These are phyloP conservation scores for Mola mola DNA, from an alignment of 2,113 vertebrate species.

Conservation along the genomic window DNA sequence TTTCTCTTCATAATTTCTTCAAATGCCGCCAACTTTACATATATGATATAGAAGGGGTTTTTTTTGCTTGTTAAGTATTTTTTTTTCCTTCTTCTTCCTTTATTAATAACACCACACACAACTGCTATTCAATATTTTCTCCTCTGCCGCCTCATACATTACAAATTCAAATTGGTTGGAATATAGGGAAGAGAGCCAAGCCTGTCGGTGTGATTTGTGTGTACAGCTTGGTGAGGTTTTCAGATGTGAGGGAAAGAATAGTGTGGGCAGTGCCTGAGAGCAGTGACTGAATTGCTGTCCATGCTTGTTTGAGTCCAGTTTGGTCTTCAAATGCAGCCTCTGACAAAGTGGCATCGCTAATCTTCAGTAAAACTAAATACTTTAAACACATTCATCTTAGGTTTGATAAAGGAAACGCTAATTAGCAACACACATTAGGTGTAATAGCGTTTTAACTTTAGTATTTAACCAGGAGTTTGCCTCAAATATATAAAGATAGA, in stretches of 20 bases:
- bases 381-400: slow-evolving; percentile 23
- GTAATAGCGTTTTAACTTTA: too few relatives aligned
- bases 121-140: slow-evolving; percentile 1
- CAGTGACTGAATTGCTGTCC: too few relatives aligned
- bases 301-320: too few relatives aligned
- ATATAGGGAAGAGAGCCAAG: slow-evolving; percentile 3
- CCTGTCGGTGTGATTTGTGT: too few relatives aligned
- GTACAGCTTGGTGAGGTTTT: too few relatives aligned
- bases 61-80: slow-evolving; percentile 34
- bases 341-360: slow-evolving; percentile 6
- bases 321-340: background rate
- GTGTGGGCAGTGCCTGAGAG: too few relatives aligned
- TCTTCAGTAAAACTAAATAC: slow-evolving; percentile 17
- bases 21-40: slow-evolving; percentile 26
- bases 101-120: slow-evolving; percentile 34
- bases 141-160: slow-evolving; percentile 16
- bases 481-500: too few relatives aligned
- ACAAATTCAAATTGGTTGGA: slow-evolving; percentile 51
- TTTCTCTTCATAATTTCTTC: slow-evolving; percentile 20
- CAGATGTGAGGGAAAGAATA: too few relatives aligned
- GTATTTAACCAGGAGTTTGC: too few relatives aligned
- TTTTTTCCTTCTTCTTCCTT: slow-evolving; percentile 10
- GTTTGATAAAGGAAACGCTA: slow-evolving; percentile 28
- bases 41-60: slow-evolving; percentile 12
- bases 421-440: slow-evolving; percentile 4